A percentile compares a stretch with the other conserved stretches of the same genome.
Evolutionary conservation across 2,797 vertebrate genomes (phyloP).

Genomic region (Lacerta agilis): DNA sequence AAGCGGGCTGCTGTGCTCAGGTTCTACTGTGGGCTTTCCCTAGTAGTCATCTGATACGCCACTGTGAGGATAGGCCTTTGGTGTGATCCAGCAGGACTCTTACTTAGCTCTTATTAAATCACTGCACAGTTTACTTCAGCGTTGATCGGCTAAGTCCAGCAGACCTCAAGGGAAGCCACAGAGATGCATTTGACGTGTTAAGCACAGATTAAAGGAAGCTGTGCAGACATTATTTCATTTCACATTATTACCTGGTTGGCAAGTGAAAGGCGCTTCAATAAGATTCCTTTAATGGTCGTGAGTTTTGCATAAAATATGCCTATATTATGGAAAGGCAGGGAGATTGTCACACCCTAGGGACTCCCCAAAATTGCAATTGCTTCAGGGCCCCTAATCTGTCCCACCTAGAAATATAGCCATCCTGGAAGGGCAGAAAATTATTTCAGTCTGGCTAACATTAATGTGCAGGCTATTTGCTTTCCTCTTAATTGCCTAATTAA

Average conservation of each 20-base stretch:
- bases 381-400: background rate
- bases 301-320: background rate
- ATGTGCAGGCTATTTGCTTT: constrained; percentile 18
- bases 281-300: background rate
- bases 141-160: background rate
- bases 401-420: background rate
- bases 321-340: background rate
- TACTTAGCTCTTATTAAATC: background rate
- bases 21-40: no score
- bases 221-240: background rate
- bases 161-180: background rate
- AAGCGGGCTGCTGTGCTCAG: no score
- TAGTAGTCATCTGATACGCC: no score
- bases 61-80: no score
- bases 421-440: background rate
- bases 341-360: background rate
- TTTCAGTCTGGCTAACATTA: constrained; percentile 30
- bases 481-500: constrained; percentile 46
- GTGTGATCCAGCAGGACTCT: no score
- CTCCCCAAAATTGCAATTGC: background rate
- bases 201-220: background rate
- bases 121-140: background rate
- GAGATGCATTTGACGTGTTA: background rate
- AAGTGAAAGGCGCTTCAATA: background rate
- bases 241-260: no score